These are phyloP conservation scores for Dolichotis patagonum DNA, from an alignment of 2,113 vertebrate genomes.

Conservation along the genomic window DNA sequence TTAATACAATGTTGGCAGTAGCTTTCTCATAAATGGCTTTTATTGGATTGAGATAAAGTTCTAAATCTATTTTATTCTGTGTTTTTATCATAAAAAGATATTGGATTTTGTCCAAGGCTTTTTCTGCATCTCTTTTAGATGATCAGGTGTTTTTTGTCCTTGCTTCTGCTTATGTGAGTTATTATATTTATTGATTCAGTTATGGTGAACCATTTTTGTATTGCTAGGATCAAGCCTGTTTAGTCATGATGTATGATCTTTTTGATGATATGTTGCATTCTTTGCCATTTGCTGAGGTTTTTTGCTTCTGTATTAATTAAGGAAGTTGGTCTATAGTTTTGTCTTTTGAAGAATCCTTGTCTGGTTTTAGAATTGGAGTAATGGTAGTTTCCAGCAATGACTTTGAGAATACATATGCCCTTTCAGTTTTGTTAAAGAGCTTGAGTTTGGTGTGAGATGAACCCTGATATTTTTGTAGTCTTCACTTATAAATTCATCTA, in stretches of 20 bases:
- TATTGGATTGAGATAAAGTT: not conserved
- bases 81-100: not conserved
- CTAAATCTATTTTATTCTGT: not conserved
- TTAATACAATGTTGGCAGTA: not conserved
- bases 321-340: too few relatives aligned
- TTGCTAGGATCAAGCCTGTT: not conserved
- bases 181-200: not conserved
- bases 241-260: not conserved
- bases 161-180: not conserved
- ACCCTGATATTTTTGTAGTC: not conserved
- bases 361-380: too few relatives aligned
- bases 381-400: too few relatives aligned
- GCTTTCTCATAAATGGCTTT: not conserved
- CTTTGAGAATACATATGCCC: not conserved
- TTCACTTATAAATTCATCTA: not conserved
- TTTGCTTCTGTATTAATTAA: not conserved
- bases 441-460: not conserved
- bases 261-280: not conserved
- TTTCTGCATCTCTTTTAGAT: not conserved
- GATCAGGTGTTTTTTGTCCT: not conserved
- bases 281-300: not conserved
- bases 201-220: not conserved
- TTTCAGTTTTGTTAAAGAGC: not conserved
- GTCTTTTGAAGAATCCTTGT: too few relatives aligned
- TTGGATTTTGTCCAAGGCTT: not conserved